These are phyloP conservation scores for Phaetusa simplex DNA, from an alignment of 2,113 vertebrate genomes.

Conservation along the genomic window DNA sequence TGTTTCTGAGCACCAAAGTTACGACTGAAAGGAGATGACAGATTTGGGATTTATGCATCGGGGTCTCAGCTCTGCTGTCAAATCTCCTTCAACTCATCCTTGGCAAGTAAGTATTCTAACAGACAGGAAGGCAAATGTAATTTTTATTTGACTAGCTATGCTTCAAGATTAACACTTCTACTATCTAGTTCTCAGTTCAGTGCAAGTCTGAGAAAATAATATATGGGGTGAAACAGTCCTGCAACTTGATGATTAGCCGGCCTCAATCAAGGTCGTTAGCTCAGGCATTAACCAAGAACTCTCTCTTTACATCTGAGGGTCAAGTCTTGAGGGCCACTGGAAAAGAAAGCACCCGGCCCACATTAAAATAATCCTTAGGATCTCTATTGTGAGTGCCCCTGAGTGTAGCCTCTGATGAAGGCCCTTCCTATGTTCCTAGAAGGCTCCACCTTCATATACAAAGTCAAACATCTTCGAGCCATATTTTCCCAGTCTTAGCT, in stretches of 20 bases:
- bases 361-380: not conserved
- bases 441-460: not conserved
- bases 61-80: not conserved
- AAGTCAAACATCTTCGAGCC: not conserved
- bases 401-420: not conserved
- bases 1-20: not conserved
- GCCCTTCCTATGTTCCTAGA: not conserved
- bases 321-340: not conserved
- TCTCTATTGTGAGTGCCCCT: not conserved
- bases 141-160: not conserved
- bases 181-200: not conserved
- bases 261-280: not conserved
- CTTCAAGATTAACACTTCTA: not conserved
- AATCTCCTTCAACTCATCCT: not conserved
- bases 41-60: not conserved
- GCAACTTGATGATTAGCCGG: not conserved
- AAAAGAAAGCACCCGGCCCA: not conserved
- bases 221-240: not conserved
- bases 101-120: not conserved
- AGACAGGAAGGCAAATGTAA: not conserved
- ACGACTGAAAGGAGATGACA: constrained; percentile 14
- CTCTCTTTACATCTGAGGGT: not conserved
- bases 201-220: not conserved
- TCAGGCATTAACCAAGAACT: not conserved
- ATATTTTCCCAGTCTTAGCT: not conserved